Base-by-base conservation (phyloP, 2,797 vertebrate genomes). In the Odontamblyopus rebecca region DNA sequence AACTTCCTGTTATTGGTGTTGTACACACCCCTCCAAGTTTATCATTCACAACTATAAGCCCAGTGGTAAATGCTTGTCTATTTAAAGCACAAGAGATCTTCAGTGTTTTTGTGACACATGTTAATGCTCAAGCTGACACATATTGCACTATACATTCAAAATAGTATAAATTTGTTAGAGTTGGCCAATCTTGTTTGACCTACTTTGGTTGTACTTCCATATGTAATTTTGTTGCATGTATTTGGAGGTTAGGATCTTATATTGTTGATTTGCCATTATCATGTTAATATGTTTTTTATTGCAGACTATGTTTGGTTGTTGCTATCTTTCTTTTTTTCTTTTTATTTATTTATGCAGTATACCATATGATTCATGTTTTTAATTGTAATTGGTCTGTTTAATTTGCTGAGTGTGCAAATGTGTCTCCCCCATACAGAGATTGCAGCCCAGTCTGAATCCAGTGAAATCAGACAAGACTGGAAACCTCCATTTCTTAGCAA, bases 401-500 rank as follows among this genome's bases (percentile, higher is more conserved):
- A 5, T 29, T 5, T 63, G 35, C 60, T n/a, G 2, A 61, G 3
- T 65, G 23, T 8, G 26, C 15, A 50, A 65, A 65, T 69, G 23
- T 67, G 3, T 16, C 3, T 69, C 15, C 71, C 23, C 74, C 48
- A 44, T 72, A 56, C 74, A 99, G 98, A 98, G 95, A 98, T 97
- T 62, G 95, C 96, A 82, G 96, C 98, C 79, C 96, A 99, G 86
- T 97, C 97, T 26, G 97, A 98, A 85, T 97, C 97, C 70, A 98
- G 95, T 82, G 97, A 98, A 90, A 98, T 98, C 88, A 94, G 95
- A 87, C 97, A 98, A 88, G 97, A 99, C 95, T 99, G 98, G 98
- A 98, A 99, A 85, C 98, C 98, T 1, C 94, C 96, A 85, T 99
- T 99, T 93, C 97, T 99, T 91, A 98, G 96, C 92, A 98, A 99